Evolutionary conservation across 1,140 invertebrate species (phyloP), one percentile per base, ranked within the genome.

Genomic region (Teleogryllus occipitalis): DNA sequence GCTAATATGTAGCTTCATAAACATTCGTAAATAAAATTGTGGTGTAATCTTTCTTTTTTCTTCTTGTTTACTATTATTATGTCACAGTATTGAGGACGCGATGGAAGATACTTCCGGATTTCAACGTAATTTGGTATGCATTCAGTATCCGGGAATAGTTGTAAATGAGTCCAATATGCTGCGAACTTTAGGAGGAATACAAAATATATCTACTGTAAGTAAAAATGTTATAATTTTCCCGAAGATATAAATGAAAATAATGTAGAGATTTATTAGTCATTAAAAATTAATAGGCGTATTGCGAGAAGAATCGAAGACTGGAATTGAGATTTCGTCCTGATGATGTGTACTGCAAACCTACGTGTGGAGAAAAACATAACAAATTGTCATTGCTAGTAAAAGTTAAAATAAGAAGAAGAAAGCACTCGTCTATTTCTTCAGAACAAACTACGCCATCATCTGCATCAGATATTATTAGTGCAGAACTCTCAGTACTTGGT

Each of bases 301-400:
- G 82, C 80, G 83, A 87, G 81, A 82, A 88, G 79, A 93, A 92
- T 81, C 89, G 91, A 82, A 89, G 93, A 80, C 83, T 98, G 80
- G 92, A 95, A 82, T 83, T 98, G 7, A 87, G 89, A 65, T 97
- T 94, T 85, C 90, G 96, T 83, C 94, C 95, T 3, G 88, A 93
- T n/a, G 96, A 97, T 87, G 88, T 90, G n/a, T 97, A 90, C 85
- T 92, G 93, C 82, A 97, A 97, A 85, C 92, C 94, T 49, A 88
- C 91, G 3, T 92, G 90, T 87, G 93, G 91, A 0, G 93, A 95
- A 83, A 87, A 87, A 81, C 88, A 90, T 72, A 87, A 86, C 74
- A 90, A 90, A 3, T 89, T 90, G 49, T 93, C 92, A 65, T 87
- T 97, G 73, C 83, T 97, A 72, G 83, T 97, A 8, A 93, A 93